Base-by-base conservation (phyloP, 2,888 invertebrate genomes). In the Theretra japonica region DNA sequence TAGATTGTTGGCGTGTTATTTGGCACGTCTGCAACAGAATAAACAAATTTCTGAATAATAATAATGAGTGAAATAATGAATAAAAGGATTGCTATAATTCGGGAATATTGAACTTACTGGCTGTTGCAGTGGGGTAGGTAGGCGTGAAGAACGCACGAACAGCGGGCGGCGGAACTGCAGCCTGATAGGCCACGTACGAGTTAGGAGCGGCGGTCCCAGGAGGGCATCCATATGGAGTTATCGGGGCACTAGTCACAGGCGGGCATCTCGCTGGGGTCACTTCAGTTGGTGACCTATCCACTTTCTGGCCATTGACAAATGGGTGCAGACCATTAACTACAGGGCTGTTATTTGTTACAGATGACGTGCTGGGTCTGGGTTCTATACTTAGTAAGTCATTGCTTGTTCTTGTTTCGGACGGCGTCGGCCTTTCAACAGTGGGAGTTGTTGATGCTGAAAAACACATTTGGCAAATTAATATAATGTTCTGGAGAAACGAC, bases 151-250 rank as follows among this genome's bases (percentile, higher is more conserved):
- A 68, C 2, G 71, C 57, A 5, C 71, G 50, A 2, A 56, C 33
- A 6, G 25, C 57, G 25, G 71, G 71, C 28, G 71, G 71, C n/a
- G 57, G 65, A 6, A 68, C 58, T 0, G 68, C 41, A 7, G 71
- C 68, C 33, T 65, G 71, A 53, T 60, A 70, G n/a, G 59, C n/a
- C 60, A 70, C 15, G 30, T 30, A 60, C 1, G 59, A 21, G 23
- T 11, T 53, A 6, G 65, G 50, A 0, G 33, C 57, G n/a, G 48
- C 25, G n/a, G 41, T n/a, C 25, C 56, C 17, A 60, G 25, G 33
- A n/a, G 30, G 65, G 21, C 21, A 58, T 21, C 58, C 58, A 17
- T 17, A 23, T 7, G 25, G 25, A 23, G 57, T 23, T 23, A 41
- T 41, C 15, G 53, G 53, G 19, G 58, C 58, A 23, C 15, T 17